phyloP scores from a whole-genome alignment of 1,140 invertebrate genomes.

The Lethocerus indicus region DNA sequence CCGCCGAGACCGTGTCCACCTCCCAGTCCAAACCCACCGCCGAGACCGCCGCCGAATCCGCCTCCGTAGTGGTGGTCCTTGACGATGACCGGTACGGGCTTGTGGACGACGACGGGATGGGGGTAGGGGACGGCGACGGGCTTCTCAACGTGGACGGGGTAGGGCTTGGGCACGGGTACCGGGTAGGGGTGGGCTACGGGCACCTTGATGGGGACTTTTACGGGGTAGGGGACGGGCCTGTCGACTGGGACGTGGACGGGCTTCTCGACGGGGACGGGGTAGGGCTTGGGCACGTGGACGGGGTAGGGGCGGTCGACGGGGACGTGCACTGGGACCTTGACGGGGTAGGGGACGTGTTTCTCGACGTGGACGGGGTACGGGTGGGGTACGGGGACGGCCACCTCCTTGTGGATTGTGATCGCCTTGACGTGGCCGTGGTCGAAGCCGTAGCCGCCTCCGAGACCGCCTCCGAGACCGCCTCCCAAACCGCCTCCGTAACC shows the following conservation, averaged over 20 bases:
- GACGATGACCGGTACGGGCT: slow-evolving; percentile 48
- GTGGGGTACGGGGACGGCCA: slow-evolving; percentile 17
- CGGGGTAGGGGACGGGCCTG: slow-evolving; percentile 28
- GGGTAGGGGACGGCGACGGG: slow-evolving; percentile 40
- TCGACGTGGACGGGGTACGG: slow-evolving; percentile 27
- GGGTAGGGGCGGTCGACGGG: slow-evolving; percentile 40
- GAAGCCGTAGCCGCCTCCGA: slow-evolving; percentile 16
- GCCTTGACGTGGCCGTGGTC: slow-evolving; percentile 25
- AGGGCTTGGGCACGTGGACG: slow-evolving; percentile 28
- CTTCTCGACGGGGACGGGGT: slow-evolving; percentile 35
- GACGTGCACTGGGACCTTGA: slow-evolving; percentile 43
- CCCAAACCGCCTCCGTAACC: slow-evolving; percentile 7
- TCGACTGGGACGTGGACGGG: slow-evolving; percentile 42
- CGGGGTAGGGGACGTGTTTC: slow-evolving; percentile 44
- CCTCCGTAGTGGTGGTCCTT: slow-evolving; percentile 11
- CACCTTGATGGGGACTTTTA: slow-evolving; percentile 34
- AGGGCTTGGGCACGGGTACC: slow-evolving; percentile 29
- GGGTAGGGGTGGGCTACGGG: slow-evolving; percentile 27
- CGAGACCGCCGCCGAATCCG: no score
- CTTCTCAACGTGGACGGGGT: slow-evolving; percentile 32
- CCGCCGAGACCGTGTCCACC: no score
- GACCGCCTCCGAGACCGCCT: slow-evolving; percentile 6
- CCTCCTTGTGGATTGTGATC: slow-evolving; percentile 29
- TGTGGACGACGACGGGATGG: slow-evolving; percentile 29
- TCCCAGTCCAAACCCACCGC: not conserved